Percentiles rank a stretch among this genome's conserved stretches.
Evolutionary conservation across 35 echinoderm and acorn worm genomes (phyloP).

Genomic region (Ophioderma brevispina): DNA sequence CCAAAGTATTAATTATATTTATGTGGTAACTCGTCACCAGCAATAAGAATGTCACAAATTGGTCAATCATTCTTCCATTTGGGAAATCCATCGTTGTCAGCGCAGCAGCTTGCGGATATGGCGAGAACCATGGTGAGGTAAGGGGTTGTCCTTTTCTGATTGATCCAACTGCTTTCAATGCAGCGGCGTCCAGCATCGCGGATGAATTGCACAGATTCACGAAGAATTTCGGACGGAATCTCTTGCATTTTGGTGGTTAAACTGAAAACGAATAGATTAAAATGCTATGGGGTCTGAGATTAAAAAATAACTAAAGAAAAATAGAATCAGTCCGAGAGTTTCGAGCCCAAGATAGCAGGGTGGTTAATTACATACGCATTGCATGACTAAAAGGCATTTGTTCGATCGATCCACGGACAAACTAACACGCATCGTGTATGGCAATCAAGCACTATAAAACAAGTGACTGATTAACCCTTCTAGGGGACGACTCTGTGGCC

Average conservation of each 20-base stretch:
- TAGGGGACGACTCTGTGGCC: too few relatives aligned
- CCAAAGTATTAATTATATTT: too few relatives aligned
- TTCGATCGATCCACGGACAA: too few relatives aligned
- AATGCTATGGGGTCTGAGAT: too few relatives aligned
- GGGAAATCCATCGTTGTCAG: background rate
- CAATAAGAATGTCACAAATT: constrained; percentile 55
- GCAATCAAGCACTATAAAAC: too few relatives aligned
- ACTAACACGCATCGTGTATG: too few relatives aligned
- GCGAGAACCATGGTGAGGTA: constrained; percentile 7
- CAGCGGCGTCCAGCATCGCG: background rate
- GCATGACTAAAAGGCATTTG: too few relatives aligned
- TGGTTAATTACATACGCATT: too few relatives aligned
- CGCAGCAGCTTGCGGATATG: constrained; percentile 18
- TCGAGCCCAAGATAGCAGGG: too few relatives aligned
- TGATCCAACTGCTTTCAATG: constrained; percentile 1
- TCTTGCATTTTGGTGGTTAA: background rate
- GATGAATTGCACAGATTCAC: background rate
- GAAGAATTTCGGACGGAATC: constrained; percentile 5
- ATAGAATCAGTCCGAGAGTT: too few relatives aligned
- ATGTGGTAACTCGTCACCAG: constrained; percentile 47
- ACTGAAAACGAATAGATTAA: background rate
- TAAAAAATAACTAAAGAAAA: too few relatives aligned
- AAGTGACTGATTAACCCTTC: too few relatives aligned
- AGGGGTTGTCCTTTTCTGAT: background rate
- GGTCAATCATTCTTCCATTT: constrained; percentile 55